Evolutionary conservation across 2,888 invertebrate species (phyloP).

Genomic region (Tetropium fuscum): DNA sequence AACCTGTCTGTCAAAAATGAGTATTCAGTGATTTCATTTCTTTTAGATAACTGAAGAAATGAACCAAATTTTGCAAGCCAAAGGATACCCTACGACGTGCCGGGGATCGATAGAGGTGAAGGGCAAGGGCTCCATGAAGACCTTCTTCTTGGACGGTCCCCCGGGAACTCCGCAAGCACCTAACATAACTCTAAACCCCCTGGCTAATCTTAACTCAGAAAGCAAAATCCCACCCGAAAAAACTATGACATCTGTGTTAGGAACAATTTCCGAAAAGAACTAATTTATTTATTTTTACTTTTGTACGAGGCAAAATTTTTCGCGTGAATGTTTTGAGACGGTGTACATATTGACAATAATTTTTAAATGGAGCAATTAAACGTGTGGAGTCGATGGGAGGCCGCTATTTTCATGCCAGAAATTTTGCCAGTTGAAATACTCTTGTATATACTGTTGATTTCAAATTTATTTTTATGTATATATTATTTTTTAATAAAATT

Average conservation of each 20-base stretch:
- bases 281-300: constrained; percentile 34
- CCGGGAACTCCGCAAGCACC: constrained; percentile 48
- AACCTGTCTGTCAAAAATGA: not conserved
- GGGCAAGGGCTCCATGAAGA: constrained; percentile 95
- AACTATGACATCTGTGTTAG: constrained; percentile 48
- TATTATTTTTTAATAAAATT: constrained; percentile 54
- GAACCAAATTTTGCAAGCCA: constrained; percentile 80
- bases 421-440: constrained; percentile 46
- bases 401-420: constrained; percentile 7
- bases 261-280: constrained; percentile 55
- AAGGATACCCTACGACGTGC: constrained; percentile 85
- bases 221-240: constrained; percentile 40
- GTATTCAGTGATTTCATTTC: constrained; percentile 4
- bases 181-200: constrained; percentile 63
- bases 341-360: constrained; percentile 25
- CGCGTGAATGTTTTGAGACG: constrained; percentile 1
- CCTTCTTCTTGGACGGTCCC: constrained; percentile 78
- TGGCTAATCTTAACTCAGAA: constrained; percentile 48
- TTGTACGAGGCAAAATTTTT: constrained; percentile 4
- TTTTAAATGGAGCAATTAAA: constrained; percentile 1
- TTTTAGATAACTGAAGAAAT: constrained; percentile 89
- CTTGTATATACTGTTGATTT: constrained; percentile 54
- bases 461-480: constrained; percentile 56
- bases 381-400: not conserved
- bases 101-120: constrained; percentile 92